A percentile compares a stretch with the other conserved stretches of the same genome.
These are phyloP conservation scores for Drosophila neonasuta DNA, from an alignment of 2,888 invertebrate species.

Conservation along the genomic window DNA sequence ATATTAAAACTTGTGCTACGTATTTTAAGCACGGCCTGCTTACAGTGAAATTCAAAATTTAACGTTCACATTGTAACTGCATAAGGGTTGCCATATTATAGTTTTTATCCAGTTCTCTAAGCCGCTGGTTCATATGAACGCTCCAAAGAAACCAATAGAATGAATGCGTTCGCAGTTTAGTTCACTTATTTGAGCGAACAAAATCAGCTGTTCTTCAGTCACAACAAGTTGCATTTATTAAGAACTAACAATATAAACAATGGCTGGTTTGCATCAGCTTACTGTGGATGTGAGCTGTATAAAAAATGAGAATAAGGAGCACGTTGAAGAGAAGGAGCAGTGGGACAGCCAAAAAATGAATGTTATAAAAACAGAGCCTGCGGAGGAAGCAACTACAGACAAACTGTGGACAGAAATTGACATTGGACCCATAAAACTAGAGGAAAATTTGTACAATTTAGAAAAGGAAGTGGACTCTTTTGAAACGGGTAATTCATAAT, in stretches of 20 bases:
- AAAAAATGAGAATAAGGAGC: background rate
- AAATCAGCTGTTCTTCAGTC: constrained; percentile 4
- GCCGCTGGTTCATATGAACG: background rate
- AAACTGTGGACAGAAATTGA: constrained; percentile 17
- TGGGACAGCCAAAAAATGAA: background rate
- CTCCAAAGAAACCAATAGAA: background rate
- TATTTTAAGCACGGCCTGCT: background rate
- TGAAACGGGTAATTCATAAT: background rate
- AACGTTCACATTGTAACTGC: background rate
- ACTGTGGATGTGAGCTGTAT: constrained; percentile 5
- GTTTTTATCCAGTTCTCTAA: background rate
- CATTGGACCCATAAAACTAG: constrained; percentile 22
- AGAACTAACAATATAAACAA: constrained; percentile 1
- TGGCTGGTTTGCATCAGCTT: background rate
- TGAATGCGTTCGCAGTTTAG: background rate
- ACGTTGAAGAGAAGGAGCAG: background rate
- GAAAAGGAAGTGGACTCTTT: background rate
- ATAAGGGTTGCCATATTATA: background rate
- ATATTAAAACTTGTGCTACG: background rate
- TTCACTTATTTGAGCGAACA: background rate
- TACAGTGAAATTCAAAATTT: background rate
- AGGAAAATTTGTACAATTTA: background rate
- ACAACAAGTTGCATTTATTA: constrained; percentile 1
- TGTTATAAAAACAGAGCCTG: background rate
- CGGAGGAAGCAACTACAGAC: background rate